Conservation (phyloP, 2,113 vertebrate species). For the Sinocyclocheilus anshuiensis region DNA sequence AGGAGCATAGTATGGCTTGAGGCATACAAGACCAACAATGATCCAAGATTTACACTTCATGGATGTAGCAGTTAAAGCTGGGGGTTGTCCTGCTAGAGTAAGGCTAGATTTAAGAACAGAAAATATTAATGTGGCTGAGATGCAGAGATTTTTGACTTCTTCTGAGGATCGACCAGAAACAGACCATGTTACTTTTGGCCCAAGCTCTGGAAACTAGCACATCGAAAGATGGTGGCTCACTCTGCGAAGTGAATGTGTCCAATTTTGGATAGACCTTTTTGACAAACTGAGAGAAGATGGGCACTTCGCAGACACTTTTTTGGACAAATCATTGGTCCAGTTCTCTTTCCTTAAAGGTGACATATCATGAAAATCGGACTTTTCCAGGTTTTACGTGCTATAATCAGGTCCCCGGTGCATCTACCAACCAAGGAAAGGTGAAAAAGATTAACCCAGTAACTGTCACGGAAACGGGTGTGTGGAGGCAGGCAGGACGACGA, state of each 20-base stretch:
- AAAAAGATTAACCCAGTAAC: too few relatives aligned
- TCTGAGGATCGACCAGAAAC: not conserved
- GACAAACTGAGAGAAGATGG: conserved; percentile 38
- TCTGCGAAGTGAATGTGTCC: conserved; percentile 37
- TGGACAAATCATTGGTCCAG: conserved; percentile 35
- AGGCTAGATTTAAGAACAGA: conserved; percentile 8
- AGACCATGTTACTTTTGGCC: not conserved
- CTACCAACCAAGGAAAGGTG: too few relatives aligned
- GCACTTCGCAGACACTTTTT: conserved; percentile 34
- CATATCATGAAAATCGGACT: too few relatives aligned
- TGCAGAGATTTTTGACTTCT: not conserved
- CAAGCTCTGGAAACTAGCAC: not conserved
- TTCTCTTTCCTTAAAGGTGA: conserved; percentile 28
- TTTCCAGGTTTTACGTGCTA: too few relatives aligned
- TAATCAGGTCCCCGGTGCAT: too few relatives aligned
- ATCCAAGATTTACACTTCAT: not conserved
- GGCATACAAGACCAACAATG: conserved; percentile 45
- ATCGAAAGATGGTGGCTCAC: conserved; percentile 38
- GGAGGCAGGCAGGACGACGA: too few relatives aligned
- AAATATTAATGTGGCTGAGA: not conserved
- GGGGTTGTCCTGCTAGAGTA: conserved; percentile 4
- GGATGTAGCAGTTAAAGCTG: conserved; percentile 7
- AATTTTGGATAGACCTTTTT: conserved; percentile 47
- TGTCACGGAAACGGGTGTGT: too few relatives aligned
- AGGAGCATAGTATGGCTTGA: conserved; percentile 39